These are phyloP conservation scores for Theonella swinhoei DNA, from an alignment of 37 sponge, comb jelly and placozoan species.

Conservation along the genomic window DNA sequence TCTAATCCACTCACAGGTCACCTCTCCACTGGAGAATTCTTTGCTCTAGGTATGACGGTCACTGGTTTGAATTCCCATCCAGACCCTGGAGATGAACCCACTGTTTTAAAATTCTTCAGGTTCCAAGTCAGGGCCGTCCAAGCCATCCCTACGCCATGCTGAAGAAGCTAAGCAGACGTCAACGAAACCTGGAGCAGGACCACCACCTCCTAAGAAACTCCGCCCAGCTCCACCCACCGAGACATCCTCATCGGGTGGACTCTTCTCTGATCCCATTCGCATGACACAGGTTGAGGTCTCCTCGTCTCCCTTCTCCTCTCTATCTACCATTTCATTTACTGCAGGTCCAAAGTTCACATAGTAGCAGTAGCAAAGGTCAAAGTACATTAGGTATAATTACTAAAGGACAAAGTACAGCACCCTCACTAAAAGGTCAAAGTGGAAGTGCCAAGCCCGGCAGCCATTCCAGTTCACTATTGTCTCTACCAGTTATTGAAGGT, in stretches of 20 bases:
- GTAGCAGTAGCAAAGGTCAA: background rate
- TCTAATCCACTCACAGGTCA: slow-evolving; percentile 27
- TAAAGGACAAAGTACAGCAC: background rate
- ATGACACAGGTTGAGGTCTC: slow-evolving; percentile 29
- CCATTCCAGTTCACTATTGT: background rate
- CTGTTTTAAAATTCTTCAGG: too few species aligned
- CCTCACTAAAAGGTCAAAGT: background rate
- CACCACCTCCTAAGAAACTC: slow-evolving; percentile 28
- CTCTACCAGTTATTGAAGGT: slow-evolving; percentile 57
- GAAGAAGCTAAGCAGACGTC: slow-evolving; percentile 9
- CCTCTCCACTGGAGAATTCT: slow-evolving; percentile 41
- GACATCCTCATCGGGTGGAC: slow-evolving; percentile 8
- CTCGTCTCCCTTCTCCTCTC: background rate
- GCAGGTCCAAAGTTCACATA: background rate
- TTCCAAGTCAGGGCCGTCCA: slow-evolving; percentile 26
- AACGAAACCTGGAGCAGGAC: background rate
- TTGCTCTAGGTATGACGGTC: slow-evolving; percentile 37
- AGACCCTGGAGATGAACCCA: too few species aligned
- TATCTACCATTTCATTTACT: background rate
- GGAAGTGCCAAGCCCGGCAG: background rate
- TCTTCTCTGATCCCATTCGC: slow-evolving; percentile 75
- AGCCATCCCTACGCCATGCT: slow-evolving; percentile 12
- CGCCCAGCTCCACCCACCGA: slow-evolving; percentile 14
- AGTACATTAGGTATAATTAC: background rate
- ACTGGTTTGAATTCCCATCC: background rate